phyloP scores from a whole-genome alignment of 2,888 invertebrate genomes.

The Archaeoteleia sp. region DNA sequence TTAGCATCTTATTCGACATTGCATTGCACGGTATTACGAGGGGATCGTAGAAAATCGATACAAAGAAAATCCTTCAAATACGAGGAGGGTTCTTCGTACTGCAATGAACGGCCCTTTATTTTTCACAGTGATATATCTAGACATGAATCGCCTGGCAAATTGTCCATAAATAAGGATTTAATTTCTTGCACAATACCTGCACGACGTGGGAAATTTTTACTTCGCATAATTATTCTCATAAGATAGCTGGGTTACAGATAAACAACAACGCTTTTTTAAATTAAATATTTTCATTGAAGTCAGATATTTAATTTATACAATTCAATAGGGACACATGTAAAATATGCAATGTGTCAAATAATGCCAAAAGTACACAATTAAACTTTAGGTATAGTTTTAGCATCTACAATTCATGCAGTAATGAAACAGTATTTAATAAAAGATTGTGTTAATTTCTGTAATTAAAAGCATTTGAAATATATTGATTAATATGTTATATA shows the following conservation, averaged over 20 bases:
- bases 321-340: no score
- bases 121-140: constrained; percentile 30
- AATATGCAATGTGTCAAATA: no score
- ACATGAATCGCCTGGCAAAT: constrained; percentile 24
- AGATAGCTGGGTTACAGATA: no score
- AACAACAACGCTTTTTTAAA: neutral
- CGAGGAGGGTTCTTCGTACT: constrained; percentile 23
- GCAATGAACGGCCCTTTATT: constrained; percentile 26
- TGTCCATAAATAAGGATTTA: constrained; percentile 21
- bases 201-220: constrained; percentile 31
- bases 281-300: neutral
- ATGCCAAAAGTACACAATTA: no score
- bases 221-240: neutral
- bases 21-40: neutral
- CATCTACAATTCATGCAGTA: no score
- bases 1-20: constrained; percentile 12
- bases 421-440: no score
- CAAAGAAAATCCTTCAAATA: constrained; percentile 37
- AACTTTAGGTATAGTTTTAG: no score
- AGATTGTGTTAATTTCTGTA: no score
- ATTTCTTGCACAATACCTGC: neutral
- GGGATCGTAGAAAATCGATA: constrained; percentile 37
- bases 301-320: no score
- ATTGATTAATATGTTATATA: neutral
- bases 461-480: no score